Evolutionary conservation across 1,140 invertebrate genomes (phyloP), one percentile per base, ranked within the genome.

Genomic region (Micrasema minimum): DNA sequence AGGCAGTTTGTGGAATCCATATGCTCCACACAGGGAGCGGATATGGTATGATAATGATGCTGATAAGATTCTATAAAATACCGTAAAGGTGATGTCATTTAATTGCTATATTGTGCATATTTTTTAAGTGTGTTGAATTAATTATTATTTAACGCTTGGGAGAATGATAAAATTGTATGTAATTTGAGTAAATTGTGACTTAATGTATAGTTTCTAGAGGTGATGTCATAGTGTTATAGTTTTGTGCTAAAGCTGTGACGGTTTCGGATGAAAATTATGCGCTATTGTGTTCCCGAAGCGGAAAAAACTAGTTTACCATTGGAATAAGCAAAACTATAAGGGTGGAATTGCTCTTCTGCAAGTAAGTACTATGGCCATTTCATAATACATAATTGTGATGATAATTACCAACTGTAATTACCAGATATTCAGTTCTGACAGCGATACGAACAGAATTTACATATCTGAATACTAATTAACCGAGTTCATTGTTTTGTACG

Each of bases 281-380:
- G 18, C 37, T 18, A 41, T 43, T 59, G 37, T 59, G 55, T 59
- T 59, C 9, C 5, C 4, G 9, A 31, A 37, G 51, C 51, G 51
- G 51, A 55, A 59, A 57, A 57, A 22, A 59, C 35, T 59, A 59
- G 38, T 38, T 38, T 59, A 20, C 55, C 6, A 59, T 59, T 59
- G 55, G 55, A 59, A 59, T 55, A 26, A 55, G 16, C 16, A 48
- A 16, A 16, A 48, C 18, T 20, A 10, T 16, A 1, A 16, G 9
- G 43, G 18, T 51, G 20, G 20, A 51, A 51, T 26, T n/a, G n/a
- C 26, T 35, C n/a, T 12, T 38, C 31, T 10, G 16, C 35, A 37
- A 14, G 51, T 55, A 23, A 55, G 51, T 55, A 55, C 26, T 31
- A 37, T 31, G 26, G 26, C 26, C 7, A 31, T 31, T 55, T 14